Conservation (phyloP, 2,797 vertebrate species). For the Typhlichthys eigenmanni region DNA sequence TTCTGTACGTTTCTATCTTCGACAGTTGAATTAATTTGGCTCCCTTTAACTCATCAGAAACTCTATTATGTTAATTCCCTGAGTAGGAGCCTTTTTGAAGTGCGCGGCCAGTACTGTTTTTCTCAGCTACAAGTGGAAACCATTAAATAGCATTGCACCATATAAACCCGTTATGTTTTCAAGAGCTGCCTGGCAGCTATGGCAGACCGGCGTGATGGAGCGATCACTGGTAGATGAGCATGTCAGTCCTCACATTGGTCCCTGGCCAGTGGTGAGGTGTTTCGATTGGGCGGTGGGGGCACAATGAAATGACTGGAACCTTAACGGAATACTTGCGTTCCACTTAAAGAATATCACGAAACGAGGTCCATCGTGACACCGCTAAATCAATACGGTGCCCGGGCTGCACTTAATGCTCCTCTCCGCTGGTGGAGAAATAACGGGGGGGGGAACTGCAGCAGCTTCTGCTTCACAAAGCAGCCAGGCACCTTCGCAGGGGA, state of each 20-base stretch:
- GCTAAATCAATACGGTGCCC: slow-evolving; percentile 64
- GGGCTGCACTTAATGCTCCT: slow-evolving; percentile 48
- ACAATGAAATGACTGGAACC: slow-evolving; percentile 69
- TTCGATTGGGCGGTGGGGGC: slow-evolving; percentile 15
- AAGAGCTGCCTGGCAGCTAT: slow-evolving; percentile 47
- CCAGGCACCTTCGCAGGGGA: slow-evolving; percentile 27
- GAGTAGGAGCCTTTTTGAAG: slow-evolving; percentile 22
- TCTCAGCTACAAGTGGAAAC: slow-evolving; percentile 15
- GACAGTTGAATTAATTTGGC: slow-evolving; percentile 35
- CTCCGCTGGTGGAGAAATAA: slow-evolving; percentile 49
- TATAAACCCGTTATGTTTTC: slow-evolving; percentile 31
- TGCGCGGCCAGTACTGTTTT: slow-evolving; percentile 6
- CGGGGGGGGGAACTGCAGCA: slow-evolving; percentile 14
- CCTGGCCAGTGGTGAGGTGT: slow-evolving; percentile 53
- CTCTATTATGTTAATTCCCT: slow-evolving; percentile 41
- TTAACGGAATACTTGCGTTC: slow-evolving; percentile 69
- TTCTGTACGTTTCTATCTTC: slow-evolving; percentile 37
- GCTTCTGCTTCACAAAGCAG: slow-evolving; percentile 2
- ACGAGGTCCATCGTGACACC: slow-evolving; percentile 59
- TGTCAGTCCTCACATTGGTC: slow-evolving; percentile 53
- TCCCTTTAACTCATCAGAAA: slow-evolving; percentile 41
- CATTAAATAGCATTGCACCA: slow-evolving; percentile 30
- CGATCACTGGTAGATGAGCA: slow-evolving; percentile 47
- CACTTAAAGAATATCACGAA: slow-evolving; percentile 64
- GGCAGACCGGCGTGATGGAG: slow-evolving; percentile 29